These are phyloP conservation scores for Sylvicapra grimmia DNA, from an alignment of 2,113 vertebrate genomes.

Conservation along the genomic window DNA sequence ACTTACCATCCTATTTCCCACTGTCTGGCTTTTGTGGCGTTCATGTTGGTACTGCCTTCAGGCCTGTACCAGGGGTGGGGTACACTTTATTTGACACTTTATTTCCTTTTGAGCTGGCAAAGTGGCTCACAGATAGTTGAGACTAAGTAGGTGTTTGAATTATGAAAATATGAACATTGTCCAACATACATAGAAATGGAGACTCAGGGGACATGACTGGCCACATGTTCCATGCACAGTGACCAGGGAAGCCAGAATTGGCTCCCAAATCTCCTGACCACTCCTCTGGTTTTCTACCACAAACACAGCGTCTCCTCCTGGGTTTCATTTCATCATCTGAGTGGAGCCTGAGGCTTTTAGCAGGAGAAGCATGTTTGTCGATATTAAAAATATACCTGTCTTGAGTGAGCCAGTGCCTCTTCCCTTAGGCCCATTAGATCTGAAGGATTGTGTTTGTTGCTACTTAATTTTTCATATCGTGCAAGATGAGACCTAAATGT, in stretches of 20 bases:
- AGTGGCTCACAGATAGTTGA: background rate
- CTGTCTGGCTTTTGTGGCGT: background rate
- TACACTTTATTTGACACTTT: background rate
- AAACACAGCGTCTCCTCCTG: background rate
- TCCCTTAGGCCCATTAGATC: background rate
- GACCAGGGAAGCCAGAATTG: background rate
- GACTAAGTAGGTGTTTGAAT: background rate
- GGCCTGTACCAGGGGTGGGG: background rate
- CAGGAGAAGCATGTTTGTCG: background rate
- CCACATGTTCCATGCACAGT: background rate
- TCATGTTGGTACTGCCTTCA: background rate
- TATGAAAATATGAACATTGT: background rate
- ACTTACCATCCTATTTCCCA: background rate
- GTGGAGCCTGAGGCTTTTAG: background rate
- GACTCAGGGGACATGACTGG: background rate
- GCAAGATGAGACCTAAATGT: slow-evolving; percentile 28
- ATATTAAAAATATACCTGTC: background rate
- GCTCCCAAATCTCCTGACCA: background rate
- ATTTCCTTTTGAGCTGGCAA: background rate
- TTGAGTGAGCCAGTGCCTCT: background rate
- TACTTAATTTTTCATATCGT: slow-evolving; percentile 43
- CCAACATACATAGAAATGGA: background rate
- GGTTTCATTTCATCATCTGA: background rate
- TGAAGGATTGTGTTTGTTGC: background rate
- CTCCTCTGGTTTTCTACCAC: background rate